These are phyloP conservation scores for Meandrusa payeni DNA, from an alignment of 2,888 invertebrate species.

Conservation along the genomic window DNA sequence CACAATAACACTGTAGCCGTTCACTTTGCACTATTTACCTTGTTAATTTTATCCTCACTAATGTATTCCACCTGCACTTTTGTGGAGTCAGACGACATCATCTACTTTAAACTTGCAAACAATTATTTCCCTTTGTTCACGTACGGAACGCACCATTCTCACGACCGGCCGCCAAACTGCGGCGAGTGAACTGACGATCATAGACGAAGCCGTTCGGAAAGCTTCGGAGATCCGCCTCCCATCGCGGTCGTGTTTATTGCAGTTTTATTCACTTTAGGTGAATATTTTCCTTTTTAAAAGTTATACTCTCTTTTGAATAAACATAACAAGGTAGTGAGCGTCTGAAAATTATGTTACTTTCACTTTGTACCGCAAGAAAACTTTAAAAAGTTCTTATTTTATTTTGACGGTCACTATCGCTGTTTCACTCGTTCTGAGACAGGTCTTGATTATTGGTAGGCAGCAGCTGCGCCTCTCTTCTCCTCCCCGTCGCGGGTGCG, in stretches of 20 bases:
- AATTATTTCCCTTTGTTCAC: constrained; percentile 72
- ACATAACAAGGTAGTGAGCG: neutral
- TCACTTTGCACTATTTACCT: constrained; percentile 67
- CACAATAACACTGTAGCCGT: constrained; percentile 69
- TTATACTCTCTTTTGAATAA: neutral
- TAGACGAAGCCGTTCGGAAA: constrained; percentile 60
- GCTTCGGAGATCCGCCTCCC: constrained; percentile 77
- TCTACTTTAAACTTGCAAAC: constrained; percentile 69
- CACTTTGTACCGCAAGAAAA: constrained; percentile 6
- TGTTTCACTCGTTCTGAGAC: constrained; percentile 62
- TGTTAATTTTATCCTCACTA: constrained; percentile 70
- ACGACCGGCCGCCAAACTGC: constrained; percentile 78
- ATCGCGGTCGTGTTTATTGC: constrained; percentile 64
- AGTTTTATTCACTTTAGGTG: constrained; percentile 34
- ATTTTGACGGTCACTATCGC: constrained; percentile 44
- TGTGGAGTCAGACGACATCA: constrained; percentile 76
- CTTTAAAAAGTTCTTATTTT: constrained; percentile 30
- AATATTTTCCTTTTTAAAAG: neutral
- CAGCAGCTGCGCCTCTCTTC: constrained; percentile 81
- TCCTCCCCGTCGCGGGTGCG: constrained; percentile 77
- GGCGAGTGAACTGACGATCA: constrained; percentile 72
- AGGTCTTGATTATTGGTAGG: constrained; percentile 81
- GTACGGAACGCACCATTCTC: constrained; percentile 73
- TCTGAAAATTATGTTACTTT: constrained; percentile 16
- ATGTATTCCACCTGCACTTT: constrained; percentile 76